These are phyloP conservation scores for Scortum barcoo DNA, from an alignment of 2,113 vertebrate genomes.

Conservation along the genomic window DNA sequence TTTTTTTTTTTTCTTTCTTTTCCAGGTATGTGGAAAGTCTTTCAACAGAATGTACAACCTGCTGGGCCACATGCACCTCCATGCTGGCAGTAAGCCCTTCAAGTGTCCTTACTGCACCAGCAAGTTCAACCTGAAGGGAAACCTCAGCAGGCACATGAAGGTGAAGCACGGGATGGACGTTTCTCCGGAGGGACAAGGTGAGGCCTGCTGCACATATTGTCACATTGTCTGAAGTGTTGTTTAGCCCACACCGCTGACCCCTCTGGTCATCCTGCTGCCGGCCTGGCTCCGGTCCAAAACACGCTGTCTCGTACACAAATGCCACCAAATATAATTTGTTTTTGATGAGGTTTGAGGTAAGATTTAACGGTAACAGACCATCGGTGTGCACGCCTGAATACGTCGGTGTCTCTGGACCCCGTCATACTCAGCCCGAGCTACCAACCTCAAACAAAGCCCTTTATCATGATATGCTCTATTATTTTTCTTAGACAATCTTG, in stretches of 20 bases:
- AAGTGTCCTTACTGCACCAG: conserved; percentile 99
- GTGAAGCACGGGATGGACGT: conserved; percentile 98
- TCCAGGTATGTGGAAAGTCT: conserved; percentile 96
- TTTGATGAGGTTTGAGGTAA: background rate
- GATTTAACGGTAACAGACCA: background rate
- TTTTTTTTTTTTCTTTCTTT: background rate
- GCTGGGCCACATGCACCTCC: conserved; percentile 98
- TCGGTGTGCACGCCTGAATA: background rate
- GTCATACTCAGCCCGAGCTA: background rate
- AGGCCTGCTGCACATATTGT: background rate
- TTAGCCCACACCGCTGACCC: background rate
- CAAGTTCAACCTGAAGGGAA: conserved; percentile 99
- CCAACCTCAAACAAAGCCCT: background rate
- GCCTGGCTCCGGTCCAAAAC: background rate
- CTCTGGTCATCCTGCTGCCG: background rate
- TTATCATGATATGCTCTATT: background rate
- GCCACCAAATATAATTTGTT: background rate
- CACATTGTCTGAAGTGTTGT: background rate
- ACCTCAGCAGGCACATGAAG: conserved; percentile 99
- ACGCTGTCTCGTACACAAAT: background rate
- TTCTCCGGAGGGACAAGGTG: conserved; percentile 96
- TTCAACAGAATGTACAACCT: conserved; percentile 99
- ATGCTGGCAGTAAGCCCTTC: conserved; percentile 97
- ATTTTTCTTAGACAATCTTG: background rate
- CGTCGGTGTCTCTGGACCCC: background rate